These are phyloP conservation scores for Mystacides longicornis DNA, from an alignment of 2,888 invertebrate species.

Conservation along the genomic window DNA sequence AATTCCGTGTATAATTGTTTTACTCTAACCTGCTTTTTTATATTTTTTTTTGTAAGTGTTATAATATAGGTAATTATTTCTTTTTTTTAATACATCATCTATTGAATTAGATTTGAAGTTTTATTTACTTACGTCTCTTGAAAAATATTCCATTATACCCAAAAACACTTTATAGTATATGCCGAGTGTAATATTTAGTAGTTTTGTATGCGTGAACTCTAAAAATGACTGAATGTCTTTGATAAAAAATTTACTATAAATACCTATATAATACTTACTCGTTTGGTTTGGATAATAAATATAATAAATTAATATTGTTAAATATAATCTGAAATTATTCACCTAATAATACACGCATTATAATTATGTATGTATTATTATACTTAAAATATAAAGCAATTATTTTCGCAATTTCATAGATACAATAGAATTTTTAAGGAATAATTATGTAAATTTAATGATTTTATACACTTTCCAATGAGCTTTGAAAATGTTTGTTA, in stretches of 20 bases:
- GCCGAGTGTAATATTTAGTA: background rate
- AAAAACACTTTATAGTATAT: background rate
- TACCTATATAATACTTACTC: background rate
- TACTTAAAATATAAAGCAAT: no score
- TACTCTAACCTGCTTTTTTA: background rate
- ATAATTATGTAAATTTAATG: no score
- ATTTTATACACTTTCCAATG: no score
- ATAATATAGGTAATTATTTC: background rate
- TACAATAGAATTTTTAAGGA: no score
- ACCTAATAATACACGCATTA: no score
- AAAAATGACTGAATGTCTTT: slow-evolving; percentile 5
- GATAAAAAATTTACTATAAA: slow-evolving; percentile 6
- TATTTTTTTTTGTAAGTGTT: background rate
- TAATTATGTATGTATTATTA: no score
- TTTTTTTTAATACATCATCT: background rate
- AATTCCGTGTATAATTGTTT: background rate
- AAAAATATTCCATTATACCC: background rate
- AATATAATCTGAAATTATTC: no score
- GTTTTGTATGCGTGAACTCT: slow-evolving; percentile 4
- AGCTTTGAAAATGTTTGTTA: no score
- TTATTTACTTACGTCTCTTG: background rate
- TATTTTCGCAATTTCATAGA: no score
- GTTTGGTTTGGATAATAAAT: no score
- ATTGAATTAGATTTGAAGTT: background rate
- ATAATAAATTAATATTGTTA: no score